Evolutionary conservation across 2,113 vertebrate species (phyloP), one percentile per base, ranked within the genome.

Genomic region (Cephalopholis sonnerati): DNA sequence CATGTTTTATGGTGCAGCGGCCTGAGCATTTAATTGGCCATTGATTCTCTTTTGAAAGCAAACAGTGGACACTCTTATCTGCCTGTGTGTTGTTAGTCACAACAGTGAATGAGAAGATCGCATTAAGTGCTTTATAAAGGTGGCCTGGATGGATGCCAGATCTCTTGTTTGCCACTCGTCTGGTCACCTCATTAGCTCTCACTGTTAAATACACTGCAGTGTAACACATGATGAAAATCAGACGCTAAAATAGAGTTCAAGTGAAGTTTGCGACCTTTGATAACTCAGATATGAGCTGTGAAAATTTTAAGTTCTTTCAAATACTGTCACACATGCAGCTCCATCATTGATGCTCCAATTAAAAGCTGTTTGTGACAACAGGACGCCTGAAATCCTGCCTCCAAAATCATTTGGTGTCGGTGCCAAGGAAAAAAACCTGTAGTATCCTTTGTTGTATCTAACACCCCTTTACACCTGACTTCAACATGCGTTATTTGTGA

Each of bases 81-180:
- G 13, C 58, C 22, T 77, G 32, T 15, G 11, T 20, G 50, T 39
- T 82, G 61, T 70, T 77, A 61, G 77, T 77, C 29, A 29, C 51
- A 62, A 63, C 58, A 58, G 64, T 29, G 46, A 65, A 18, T n/a
- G 8, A 63, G 50, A 74, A 1, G 8, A 73, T 87, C 82, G 70
- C 18, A 62, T 81, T 69, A 79, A 50, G 82, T 69, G 50, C 32
- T 82, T 88, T 53, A 22, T 24, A 24, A 74, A 61, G 7, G 69
- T 41, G 63, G 46, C n/a, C 46, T 83, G 81, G 51, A 61, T 67
- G 46, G 48, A 73, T 39, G 58, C 70, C 67, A 87, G 84, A 87
- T 86, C 81, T 57, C 48, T 17, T 46, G 54, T 73, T 69, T 54
- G 4, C 10, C 41, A 44, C 59, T 48, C 20, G 86, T 86, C 84